Percentiles rank a stretch among this genome's conserved stretches.
Evolutionary conservation across 2,888 invertebrate genomes (phyloP).

Genomic region (Eurytoma adleriae): DNA sequence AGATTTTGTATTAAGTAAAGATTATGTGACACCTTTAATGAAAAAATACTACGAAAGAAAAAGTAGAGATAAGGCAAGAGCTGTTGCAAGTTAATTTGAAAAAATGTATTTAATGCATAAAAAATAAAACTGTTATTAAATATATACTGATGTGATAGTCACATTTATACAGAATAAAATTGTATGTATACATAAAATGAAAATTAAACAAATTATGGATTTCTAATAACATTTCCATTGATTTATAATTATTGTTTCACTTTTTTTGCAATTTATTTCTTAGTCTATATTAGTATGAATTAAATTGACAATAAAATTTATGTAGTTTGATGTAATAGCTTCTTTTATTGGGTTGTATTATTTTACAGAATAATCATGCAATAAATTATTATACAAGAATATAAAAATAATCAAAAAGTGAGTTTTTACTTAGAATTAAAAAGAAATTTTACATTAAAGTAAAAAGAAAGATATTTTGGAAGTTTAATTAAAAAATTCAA

Average conservation of each 20-base stretch:
- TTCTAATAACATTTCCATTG: background rate
- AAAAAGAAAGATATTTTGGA: constrained; percentile 9
- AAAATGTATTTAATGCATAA: constrained; percentile 35
- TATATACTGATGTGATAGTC: constrained; percentile 22
- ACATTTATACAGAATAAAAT: constrained; percentile 41
- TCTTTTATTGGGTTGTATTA: background rate
- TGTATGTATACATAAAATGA: background rate
- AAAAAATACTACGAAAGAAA: constrained; percentile 54
- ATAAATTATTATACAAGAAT: background rate
- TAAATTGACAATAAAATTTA: background rate
- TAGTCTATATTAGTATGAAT: background rate
- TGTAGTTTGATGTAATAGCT: no score
- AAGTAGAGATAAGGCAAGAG: constrained; percentile 21
- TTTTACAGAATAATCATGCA: background rate
- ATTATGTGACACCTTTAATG: constrained; percentile 54
- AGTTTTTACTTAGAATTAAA: background rate
- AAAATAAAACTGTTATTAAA: constrained; percentile 46
- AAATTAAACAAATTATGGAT: no score
- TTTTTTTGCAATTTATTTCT: background rate
- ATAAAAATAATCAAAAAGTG: background rate
- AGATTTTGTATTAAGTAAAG: background rate
- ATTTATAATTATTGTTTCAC: background rate
- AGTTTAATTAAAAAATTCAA: constrained; percentile 18
- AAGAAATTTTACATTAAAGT: background rate
- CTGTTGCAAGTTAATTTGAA: background rate